These are phyloP conservation scores for Liparis tanakae DNA, from an alignment of 2,797 vertebrate genomes.

Conservation along the genomic window DNA sequence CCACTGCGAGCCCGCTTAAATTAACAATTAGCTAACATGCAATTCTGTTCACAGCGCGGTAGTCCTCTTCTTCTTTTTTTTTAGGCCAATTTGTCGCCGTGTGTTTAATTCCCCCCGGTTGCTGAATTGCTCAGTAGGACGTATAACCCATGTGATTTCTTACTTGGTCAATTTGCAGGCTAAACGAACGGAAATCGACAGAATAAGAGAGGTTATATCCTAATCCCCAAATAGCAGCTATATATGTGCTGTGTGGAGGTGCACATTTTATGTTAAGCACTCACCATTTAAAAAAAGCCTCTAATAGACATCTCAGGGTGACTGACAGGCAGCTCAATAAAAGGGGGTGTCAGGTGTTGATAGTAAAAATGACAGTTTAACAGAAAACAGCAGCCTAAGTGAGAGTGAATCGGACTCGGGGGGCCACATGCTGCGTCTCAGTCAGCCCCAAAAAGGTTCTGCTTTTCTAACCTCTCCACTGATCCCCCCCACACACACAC, in stretches of 20 bases:
- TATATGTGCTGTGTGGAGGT: slow-evolving; percentile 6
- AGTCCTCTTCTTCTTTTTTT: slow-evolving; percentile 83
- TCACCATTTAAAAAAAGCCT: slow-evolving; percentile 5
- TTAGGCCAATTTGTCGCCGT: slow-evolving; percentile 89
- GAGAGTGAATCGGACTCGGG: slow-evolving; percentile 59
- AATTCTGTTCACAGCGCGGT: slow-evolving; percentile 92
- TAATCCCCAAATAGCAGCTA: slow-evolving; percentile 46
- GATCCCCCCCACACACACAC: slow-evolving; percentile 84
- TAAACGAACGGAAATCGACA: slow-evolving; percentile 60
- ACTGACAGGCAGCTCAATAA: slow-evolving; percentile 57
- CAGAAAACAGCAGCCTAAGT: slow-evolving; percentile 63
- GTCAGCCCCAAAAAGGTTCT: slow-evolving; percentile 88
- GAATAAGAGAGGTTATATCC: slow-evolving; percentile 43
- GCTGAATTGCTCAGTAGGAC: slow-evolving; percentile 86
- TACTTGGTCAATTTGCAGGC: slow-evolving; percentile 87
- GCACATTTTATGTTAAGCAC: slow-evolving; percentile 45
- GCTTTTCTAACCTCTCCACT: slow-evolving; percentile 99
- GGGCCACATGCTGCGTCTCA: slow-evolving; percentile 77
- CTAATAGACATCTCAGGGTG: slow-evolving; percentile 11
- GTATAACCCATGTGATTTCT: slow-evolving; percentile 85
- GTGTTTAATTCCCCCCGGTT: slow-evolving; percentile 77
- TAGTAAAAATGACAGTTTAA: slow-evolving; percentile 70
- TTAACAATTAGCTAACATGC: slow-evolving; percentile 99
- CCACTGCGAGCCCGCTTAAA: slow-evolving; percentile 94
- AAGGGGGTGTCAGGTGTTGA: slow-evolving; percentile 61